Evolutionary conservation across 2,797 vertebrate species (phyloP).

Genomic region (Novumbra hubbsi): DNA sequence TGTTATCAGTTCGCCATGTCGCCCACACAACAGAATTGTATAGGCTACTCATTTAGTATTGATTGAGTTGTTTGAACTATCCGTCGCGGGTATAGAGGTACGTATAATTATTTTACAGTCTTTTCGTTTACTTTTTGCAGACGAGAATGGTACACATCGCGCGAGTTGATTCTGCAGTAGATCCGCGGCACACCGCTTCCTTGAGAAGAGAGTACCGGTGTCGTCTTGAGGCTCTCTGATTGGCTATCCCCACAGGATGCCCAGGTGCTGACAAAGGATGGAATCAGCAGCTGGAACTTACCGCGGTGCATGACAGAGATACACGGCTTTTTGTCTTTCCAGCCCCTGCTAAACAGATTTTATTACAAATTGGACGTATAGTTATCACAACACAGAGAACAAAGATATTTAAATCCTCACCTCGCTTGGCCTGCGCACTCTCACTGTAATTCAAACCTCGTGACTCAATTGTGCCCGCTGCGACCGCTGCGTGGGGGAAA

Average conservation of each 20-base stretch:
- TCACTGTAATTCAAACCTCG: slow-evolving; percentile 68
- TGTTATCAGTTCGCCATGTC: not conserved
- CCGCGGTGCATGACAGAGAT: slow-evolving; percentile 13
- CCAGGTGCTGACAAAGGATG: slow-evolving; percentile 55
- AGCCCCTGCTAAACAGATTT: not conserved
- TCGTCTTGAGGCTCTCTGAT: slow-evolving; percentile 28
- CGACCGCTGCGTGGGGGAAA: slow-evolving; percentile 43
- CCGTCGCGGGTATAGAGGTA: not conserved
- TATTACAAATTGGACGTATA: not conserved
- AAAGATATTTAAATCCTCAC: slow-evolving; percentile 48
- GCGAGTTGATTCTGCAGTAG: slow-evolving; percentile 13
- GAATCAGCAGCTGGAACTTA: slow-evolving; percentile 36
- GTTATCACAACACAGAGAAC: slow-evolving; percentile 38
- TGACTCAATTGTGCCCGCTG: slow-evolving; percentile 62
- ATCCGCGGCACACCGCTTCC: not conserved
- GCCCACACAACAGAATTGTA: slow-evolving; percentile 1
- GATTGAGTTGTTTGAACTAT: slow-evolving; percentile 15
- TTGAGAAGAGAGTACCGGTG: slow-evolving; percentile 15
- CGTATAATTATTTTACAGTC: slow-evolving; percentile 8
- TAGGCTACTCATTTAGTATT: slow-evolving; percentile 1
- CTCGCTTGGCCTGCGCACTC: slow-evolving; percentile 45
- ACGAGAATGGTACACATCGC: slow-evolving; percentile 27
- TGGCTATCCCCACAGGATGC: slow-evolving; percentile 49
- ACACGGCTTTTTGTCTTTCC: not conserved
- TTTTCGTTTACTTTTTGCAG: not conserved